Conservation (phyloP, 2,888 invertebrate genomes). For the Odontocolon sp. region DNA sequence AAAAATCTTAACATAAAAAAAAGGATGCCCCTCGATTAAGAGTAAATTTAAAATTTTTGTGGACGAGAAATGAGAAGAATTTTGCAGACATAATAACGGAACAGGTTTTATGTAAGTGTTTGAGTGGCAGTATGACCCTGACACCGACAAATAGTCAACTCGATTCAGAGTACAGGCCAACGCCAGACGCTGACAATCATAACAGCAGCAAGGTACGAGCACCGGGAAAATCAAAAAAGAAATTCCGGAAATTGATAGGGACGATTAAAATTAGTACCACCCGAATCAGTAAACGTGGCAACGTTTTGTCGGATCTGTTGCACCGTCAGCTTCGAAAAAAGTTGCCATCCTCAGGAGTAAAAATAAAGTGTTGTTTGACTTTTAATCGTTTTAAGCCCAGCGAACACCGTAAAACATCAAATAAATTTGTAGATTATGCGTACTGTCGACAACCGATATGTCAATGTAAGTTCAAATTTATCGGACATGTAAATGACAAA, state of each 20-base stretch:
- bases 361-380: conserved; percentile 13
- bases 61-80: background rate
- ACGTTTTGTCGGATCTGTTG: conserved; percentile 3
- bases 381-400: conserved; percentile 13
- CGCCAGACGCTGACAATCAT: too few species aligned
- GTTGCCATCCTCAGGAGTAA: background rate
- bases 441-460: conserved; percentile 26
- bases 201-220: background rate
- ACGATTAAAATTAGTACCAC: background rate
- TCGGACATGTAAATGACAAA: background rate
- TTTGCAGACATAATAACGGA: background rate
- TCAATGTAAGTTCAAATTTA: background rate
- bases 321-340: conserved; percentile 2
- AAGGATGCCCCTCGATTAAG: too few species aligned
- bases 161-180: too few species aligned
- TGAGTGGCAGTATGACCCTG: background rate
- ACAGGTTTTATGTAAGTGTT: background rate
- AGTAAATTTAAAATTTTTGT: too few species aligned
- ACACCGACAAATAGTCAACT: background rate
- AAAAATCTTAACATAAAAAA: background rate
- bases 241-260: background rate
- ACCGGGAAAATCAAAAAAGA: background rate
- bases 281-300: background rate
- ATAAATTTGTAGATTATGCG: conserved; percentile 6
- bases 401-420: background rate